These are phyloP conservation scores for Drosophila orosa DNA, from an alignment of 1,140 invertebrate species.

Conservation along the genomic window DNA sequence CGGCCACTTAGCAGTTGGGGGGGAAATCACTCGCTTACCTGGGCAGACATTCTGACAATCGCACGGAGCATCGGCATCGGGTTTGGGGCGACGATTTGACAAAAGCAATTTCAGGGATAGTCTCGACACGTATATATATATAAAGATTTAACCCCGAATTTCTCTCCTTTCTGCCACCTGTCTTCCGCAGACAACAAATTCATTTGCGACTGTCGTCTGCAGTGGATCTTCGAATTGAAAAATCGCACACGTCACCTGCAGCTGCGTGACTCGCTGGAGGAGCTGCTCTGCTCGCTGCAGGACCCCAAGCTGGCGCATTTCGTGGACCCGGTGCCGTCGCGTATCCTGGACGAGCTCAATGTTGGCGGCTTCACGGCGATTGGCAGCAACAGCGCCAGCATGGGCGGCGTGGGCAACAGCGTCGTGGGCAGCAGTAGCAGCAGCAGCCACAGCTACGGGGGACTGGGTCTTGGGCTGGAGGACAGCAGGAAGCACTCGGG, in stretches of 20 bases:
- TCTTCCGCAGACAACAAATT: constrained; percentile 89
- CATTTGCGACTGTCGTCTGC: constrained; percentile 90
- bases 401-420: constrained; percentile 68
- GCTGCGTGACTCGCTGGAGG: constrained; percentile 88
- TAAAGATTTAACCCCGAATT: constrained; percentile 31
- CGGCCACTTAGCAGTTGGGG: constrained; percentile 66
- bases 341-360: constrained; percentile 71
- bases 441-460: constrained; percentile 11
- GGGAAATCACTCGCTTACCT: constrained; percentile 51
- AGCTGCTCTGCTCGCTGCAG: constrained; percentile 89
- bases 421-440: constrained; percentile 45
- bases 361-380: constrained; percentile 74
- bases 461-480: constrained; percentile 17
- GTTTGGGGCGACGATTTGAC: constrained; percentile 55
- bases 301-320: constrained; percentile 76
- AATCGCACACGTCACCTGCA: constrained; percentile 90
- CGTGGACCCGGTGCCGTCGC: constrained; percentile 72
- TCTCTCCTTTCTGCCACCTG: constrained; percentile 18
- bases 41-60: constrained; percentile 37
- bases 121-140: constrained; percentile 1
- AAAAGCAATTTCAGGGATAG: constrained; percentile 73
- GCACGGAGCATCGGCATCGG: constrained; percentile 3
- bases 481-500: constrained; percentile 52
- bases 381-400: constrained; percentile 75
- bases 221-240: constrained; percentile 90